Evolutionary conservation across 2,888 invertebrate genomes (phyloP).

Genomic region (Melinopterus prodromus): DNA sequence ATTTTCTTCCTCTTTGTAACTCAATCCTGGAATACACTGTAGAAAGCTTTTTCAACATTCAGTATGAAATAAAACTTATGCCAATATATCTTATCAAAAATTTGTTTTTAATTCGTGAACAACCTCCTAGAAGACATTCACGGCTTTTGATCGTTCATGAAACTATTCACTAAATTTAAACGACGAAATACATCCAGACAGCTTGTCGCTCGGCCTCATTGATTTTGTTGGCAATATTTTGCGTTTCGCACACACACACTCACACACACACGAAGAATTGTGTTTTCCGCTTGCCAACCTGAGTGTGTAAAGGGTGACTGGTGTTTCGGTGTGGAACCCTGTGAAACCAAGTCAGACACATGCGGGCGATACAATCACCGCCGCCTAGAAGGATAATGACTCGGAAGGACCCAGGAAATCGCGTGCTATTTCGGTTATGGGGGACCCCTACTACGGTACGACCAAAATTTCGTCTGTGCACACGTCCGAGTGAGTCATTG

Average conservation of each 20-base stretch:
- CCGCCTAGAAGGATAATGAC: constrained; percentile 35
- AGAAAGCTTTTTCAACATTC: no score
- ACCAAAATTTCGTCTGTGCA: background rate
- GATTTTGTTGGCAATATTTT: background rate
- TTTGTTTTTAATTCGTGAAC: no score
- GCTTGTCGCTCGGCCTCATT: background rate
- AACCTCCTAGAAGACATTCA: no score
- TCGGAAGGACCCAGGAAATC: constrained; percentile 34
- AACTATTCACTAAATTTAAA: background rate
- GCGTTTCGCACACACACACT: background rate
- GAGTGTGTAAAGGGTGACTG: background rate
- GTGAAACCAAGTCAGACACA: constrained; percentile 10
- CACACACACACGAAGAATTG: background rate
- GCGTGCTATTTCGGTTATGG: constrained; percentile 33
- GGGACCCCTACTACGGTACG: constrained; percentile 6
- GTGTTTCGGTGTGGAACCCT: background rate
- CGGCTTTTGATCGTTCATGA: no score
- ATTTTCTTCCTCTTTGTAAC: no score
- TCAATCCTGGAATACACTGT: no score
- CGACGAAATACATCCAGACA: background rate
- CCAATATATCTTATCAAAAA: no score
- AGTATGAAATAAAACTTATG: no score
- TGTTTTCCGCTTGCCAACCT: background rate
- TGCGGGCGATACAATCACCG: constrained; percentile 34
- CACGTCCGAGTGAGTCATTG: background rate